Evolutionary conservation across 2,797 vertebrate species (phyloP).

Genomic region (Sebastes dallii): DNA sequence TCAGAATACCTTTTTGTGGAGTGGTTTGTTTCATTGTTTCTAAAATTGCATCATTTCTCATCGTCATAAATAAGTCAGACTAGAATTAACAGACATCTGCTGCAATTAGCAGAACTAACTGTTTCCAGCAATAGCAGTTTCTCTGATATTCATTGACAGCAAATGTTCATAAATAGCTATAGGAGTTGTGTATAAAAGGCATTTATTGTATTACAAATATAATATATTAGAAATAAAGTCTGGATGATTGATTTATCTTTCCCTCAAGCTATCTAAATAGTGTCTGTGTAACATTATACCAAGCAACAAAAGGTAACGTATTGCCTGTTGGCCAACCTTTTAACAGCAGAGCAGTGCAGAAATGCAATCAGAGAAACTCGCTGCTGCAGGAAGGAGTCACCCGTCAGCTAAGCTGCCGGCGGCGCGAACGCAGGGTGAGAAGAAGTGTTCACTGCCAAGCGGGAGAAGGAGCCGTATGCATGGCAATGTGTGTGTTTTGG

Average conservation of each 20-base stretch:
- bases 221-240: neutral
- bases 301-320: neutral
- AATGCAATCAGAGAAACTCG: neutral
- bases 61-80: neutral
- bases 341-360: neutral
- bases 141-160: neutral
- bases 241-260: neutral
- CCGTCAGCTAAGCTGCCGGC: neutral
- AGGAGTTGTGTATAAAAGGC: neutral
- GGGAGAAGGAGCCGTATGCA: neutral
- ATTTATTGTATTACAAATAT: neutral
- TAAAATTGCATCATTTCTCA: neutral
- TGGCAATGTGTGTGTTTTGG: conserved; percentile 18
- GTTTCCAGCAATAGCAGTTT: neutral
- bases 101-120: neutral
- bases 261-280: neutral
- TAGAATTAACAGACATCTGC: neutral
- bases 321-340: neutral
- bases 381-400: neutral
- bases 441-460: conserved; percentile 7
- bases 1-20: neutral
- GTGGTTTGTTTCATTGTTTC: neutral
- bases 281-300: neutral
- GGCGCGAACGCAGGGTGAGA: neutral
- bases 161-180: neutral